These are phyloP conservation scores for human (Homo sapiens) DNA, from an alignment of 2,113 vertebrate genomes.

Conservation along the genomic window GRCh38 chr17:50629501-50630000, in stretches of 20 bases:
- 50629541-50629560: constrained; percentile 81
- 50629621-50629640: background rate
- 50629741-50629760: background rate
- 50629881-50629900: constrained; percentile 16
- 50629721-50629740: background rate
- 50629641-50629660: background rate
- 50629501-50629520: background rate
- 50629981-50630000: constrained; percentile 55
- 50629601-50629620: background rate
- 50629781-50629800: background rate
- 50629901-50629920: background rate
- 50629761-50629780: background rate
- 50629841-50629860: background rate
- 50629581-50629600: constrained; percentile 44
- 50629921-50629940: constrained; percentile 58
- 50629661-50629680: background rate
- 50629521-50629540: constrained; percentile 79
- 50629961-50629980: constrained; percentile 46
- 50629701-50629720: background rate
- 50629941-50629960: constrained; percentile 69
- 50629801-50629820: background rate
- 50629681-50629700: background rate
- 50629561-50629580: constrained; percentile 81
- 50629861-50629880: constrained; percentile 48
- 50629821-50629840: background rate